These are phyloP conservation scores for Alcedo quadribrachys DNA, from an alignment of 2,797 vertebrate species.

Conservation along the genomic window DNA sequence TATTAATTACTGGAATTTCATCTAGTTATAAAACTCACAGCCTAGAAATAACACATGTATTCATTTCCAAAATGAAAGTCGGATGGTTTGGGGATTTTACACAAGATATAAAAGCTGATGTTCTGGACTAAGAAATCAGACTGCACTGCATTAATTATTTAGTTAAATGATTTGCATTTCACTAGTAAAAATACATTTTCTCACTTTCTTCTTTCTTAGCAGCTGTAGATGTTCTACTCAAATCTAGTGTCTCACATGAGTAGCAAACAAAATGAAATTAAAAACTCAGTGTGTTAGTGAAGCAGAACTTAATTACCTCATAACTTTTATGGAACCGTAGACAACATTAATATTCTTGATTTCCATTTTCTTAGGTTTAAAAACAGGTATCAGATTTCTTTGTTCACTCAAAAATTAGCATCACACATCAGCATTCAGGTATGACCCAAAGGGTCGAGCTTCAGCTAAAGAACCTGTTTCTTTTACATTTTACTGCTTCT, in stretches of 20 bases:
- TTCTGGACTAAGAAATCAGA: constrained; percentile 13
- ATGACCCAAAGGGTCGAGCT: not conserved
- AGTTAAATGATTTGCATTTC: constrained; percentile 27
- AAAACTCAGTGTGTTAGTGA: not conserved
- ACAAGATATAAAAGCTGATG: not conserved
- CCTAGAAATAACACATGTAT: not conserved
- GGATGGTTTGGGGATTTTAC: not conserved
- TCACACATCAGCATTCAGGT: not conserved
- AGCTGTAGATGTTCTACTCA: constrained; percentile 7
- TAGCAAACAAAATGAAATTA: not conserved
- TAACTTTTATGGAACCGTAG: not conserved
- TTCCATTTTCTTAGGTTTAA: not conserved
- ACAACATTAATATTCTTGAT: not conserved
- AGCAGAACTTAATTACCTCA: not conserved
- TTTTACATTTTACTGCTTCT: not conserved
- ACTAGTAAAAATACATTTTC: not conserved
- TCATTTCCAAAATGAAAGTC: not conserved
- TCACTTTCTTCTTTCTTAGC: not conserved
- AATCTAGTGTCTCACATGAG: not conserved
- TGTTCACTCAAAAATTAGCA: not conserved
- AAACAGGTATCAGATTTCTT: not conserved
- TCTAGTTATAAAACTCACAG: not conserved
- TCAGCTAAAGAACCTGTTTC: not conserved
- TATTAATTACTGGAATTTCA: constrained; percentile 8
- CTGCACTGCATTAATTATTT: not conserved